Evolutionary conservation across 2,113 vertebrate genomes (phyloP).

Genomic region (Odocoileus hemionus): DNA sequence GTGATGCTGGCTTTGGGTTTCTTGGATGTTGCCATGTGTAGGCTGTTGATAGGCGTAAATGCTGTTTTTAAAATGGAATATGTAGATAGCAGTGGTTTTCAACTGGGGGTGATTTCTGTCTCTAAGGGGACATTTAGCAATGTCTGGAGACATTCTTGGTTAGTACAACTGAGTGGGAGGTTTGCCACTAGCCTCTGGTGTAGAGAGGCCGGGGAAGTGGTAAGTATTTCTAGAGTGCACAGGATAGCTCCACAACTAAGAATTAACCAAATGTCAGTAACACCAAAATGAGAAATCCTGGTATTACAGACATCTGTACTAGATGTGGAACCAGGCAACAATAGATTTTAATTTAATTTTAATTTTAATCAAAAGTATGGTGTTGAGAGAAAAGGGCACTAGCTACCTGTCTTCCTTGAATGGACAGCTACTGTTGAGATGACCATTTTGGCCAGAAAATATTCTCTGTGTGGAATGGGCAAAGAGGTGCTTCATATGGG

Average conservation of each 20-base stretch:
- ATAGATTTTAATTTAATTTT: neutral
- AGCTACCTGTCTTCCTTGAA: neutral
- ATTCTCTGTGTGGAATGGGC: neutral
- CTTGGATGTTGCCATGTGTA: neutral
- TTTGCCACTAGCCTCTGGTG: neutral
- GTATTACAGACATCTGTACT: neutral
- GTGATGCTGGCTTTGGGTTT: neutral
- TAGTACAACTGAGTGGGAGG: neutral
- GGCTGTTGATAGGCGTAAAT: neutral
- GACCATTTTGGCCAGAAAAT: neutral
- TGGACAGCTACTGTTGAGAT: neutral
- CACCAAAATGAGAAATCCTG: neutral
- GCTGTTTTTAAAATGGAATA: neutral
- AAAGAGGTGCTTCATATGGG: neutral
- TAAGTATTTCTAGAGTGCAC: neutral
- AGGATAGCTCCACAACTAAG: neutral
- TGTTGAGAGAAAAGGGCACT: neutral
- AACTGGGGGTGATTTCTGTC: neutral
- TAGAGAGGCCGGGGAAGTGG: neutral
- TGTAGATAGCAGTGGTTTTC: neutral
- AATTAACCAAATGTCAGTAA: neutral
- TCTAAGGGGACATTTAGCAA: neutral
- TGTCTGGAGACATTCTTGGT: neutral
- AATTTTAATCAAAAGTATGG: neutral
- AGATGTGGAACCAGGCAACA: neutral